A percentile compares a stretch with the other conserved stretches of the same genome.
Conservation (phyloP, 1,140 invertebrate species). For the Caenorhabditis inopinata region DNA sequence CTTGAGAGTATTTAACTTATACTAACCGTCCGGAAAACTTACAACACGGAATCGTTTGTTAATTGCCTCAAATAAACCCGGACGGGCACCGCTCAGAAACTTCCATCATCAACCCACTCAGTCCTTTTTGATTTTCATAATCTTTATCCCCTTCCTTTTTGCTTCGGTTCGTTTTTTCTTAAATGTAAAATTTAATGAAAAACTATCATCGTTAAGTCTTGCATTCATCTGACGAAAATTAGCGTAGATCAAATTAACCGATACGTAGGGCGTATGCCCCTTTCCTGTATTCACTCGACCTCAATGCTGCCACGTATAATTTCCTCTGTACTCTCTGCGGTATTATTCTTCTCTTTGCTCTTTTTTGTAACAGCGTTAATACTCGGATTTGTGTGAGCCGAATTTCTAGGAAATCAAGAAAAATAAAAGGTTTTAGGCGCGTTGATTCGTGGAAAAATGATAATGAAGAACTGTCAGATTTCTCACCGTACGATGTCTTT, state of each 20-base stretch:
- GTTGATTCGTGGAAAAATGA: not conserved
- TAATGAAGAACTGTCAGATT: not conserved
- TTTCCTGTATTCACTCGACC: not conserved
- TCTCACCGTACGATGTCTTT: not conserved
- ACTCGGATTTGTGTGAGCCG: not conserved
- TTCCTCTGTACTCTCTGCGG: not conserved
- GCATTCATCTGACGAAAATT: not conserved
- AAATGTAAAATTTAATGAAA: too few relatives aligned
- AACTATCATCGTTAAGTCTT: too few relatives aligned
- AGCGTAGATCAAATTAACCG: not conserved
- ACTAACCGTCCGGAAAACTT: too few relatives aligned
- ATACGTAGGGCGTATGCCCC: not conserved
- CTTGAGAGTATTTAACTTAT: too few relatives aligned
- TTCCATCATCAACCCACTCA: too few relatives aligned
- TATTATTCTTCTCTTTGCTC: not conserved
- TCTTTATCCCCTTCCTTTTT: too few relatives aligned
- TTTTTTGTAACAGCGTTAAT: not conserved
- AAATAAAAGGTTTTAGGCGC: not conserved
- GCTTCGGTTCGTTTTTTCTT: too few relatives aligned
- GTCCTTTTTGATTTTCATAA: too few relatives aligned
- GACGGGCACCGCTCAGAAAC: too few relatives aligned
- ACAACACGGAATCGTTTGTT: too few relatives aligned
- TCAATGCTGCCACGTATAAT: conserved; percentile 6
- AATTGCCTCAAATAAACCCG: too few relatives aligned
- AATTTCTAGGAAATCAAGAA: too few relatives aligned